Base-by-base conservation (phyloP, 2,797 vertebrate species). In the Bradypodion ventrale region DNA sequence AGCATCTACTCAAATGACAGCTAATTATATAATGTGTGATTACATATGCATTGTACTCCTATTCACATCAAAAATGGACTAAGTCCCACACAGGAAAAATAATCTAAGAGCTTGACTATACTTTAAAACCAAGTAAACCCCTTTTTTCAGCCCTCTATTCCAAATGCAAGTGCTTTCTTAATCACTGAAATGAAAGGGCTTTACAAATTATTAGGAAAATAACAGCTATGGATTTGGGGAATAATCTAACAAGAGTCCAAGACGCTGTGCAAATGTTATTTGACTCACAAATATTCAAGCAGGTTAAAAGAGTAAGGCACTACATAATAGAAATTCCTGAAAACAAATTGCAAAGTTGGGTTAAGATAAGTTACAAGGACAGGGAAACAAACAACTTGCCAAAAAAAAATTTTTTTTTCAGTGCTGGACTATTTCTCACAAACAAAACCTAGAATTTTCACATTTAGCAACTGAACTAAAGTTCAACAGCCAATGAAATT, bases 281-380 rank as follows among this genome's bases (percentile, higher is more conserved):
- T 86, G 81, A 90, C n/a, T 32, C 37, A n/a, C n/a, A n/a, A n/a
- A n/a, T n/a, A 69, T 76, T 0, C n/a, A 0, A 90, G 49, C 77
- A 1, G 0, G 79, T 0, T 75, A 42, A 62, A 77, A 75, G 78
- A 90, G 52, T 65, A 82, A 83, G 84, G 88, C 70, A 81, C 88
- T 77, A 91, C 29, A 73, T 74, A 89, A 90, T 82, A 91, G 44
- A 86, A 91, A 90, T 91, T 90, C 68, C 86, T 93, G 78, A 92
- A 91, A 89, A 88, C 78, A 87, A 93, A 89, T 81, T 77, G 87
- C 92, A 89, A 46, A 81, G 3, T 46, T 78, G 84, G 85, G 83
- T 90, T 91, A 91, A 52, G 84, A 89, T 77, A 89, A 66, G 87
- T 82, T 16, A 90, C 52, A 85, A 21, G 63, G 65, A 87, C 82